phyloP scores from a whole-genome alignment of 2,797 vertebrate genomes.

The Melopsittacus undulatus region DNA sequence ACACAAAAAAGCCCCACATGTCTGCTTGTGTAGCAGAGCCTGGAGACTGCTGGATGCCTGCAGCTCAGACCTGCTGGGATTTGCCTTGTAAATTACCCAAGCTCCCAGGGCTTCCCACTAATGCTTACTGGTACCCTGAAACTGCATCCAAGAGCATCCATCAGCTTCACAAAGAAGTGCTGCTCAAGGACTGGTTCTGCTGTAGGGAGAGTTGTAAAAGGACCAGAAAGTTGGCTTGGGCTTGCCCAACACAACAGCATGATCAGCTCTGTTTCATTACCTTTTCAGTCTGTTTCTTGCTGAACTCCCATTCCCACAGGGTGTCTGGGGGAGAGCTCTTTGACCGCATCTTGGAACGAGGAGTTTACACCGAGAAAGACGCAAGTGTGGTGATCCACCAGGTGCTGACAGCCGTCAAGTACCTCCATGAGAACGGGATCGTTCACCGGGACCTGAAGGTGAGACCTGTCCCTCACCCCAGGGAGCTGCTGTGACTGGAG shows the following conservation, averaged over 20 bases:
- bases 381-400: constrained; percentile 90
- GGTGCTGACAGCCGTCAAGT: constrained; percentile 90
- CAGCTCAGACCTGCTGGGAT: neutral
- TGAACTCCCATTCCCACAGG: constrained; percentile 65
- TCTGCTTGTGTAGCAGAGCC: neutral
- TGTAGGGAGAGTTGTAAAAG: neutral
- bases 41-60: neutral
- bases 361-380: constrained; percentile 92
- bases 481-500: neutral
- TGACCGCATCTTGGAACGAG: constrained; percentile 90
- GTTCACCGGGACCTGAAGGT: constrained; percentile 96
- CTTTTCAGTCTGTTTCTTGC: neutral
- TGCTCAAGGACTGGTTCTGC: neutral
- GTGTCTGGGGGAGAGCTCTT: constrained; percentile 95
- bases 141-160: neutral
- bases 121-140: neutral
- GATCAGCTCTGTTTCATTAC: rapidly evolving
- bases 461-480: neutral
- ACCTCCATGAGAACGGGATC: constrained; percentile 90
- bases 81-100: neutral
- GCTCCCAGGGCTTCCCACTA: neutral
- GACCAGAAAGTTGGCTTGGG: rapidly evolving
- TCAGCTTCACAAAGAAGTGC: neutral
- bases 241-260: rapidly evolving
- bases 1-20: neutral